phyloP scores from a whole-genome alignment of 2,888 invertebrate genomes.

The Mantis religiosa region DNA sequence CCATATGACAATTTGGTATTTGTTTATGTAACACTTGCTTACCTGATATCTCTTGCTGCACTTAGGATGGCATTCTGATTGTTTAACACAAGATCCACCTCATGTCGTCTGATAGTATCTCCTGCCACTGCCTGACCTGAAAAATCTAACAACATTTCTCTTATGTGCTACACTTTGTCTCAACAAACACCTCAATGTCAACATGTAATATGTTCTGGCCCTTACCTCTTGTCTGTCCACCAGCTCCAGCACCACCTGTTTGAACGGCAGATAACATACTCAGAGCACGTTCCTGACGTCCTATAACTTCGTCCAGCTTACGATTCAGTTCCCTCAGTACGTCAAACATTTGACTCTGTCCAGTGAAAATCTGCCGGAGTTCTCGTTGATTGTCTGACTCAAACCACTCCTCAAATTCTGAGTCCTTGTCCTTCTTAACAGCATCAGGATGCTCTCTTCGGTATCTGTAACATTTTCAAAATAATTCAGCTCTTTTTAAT shows the following conservation, averaged over 20 bases:
- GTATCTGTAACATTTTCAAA: constrained; percentile 47
- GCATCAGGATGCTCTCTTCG: constrained; percentile 86
- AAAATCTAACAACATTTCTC: neutral
- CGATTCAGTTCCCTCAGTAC: constrained; percentile 63
- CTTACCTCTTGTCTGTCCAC: constrained; percentile 1
- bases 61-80: constrained; percentile 80
- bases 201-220: too few relatives aligned
- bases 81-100: constrained; percentile 80
- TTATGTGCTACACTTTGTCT: too few relatives aligned
- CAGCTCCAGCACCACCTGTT: constrained; percentile 24
- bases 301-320: constrained; percentile 75
- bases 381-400: constrained; percentile 91
- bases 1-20: too few relatives aligned
- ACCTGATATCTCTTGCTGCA: constrained; percentile 78
- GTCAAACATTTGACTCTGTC: constrained; percentile 81
- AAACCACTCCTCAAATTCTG: constrained; percentile 81
- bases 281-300: constrained; percentile 82
- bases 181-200: too few relatives aligned
- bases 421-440: constrained; percentile 53
- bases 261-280: constrained; percentile 64
- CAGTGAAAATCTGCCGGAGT: constrained; percentile 89
- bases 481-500: neutral
- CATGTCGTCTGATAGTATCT: constrained; percentile 76
- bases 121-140: constrained; percentile 38
- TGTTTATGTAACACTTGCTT: constrained; percentile 37